phyloP scores from a whole-genome alignment of 2,888 invertebrate species.

The Pristionchus exspectatus region DNA sequence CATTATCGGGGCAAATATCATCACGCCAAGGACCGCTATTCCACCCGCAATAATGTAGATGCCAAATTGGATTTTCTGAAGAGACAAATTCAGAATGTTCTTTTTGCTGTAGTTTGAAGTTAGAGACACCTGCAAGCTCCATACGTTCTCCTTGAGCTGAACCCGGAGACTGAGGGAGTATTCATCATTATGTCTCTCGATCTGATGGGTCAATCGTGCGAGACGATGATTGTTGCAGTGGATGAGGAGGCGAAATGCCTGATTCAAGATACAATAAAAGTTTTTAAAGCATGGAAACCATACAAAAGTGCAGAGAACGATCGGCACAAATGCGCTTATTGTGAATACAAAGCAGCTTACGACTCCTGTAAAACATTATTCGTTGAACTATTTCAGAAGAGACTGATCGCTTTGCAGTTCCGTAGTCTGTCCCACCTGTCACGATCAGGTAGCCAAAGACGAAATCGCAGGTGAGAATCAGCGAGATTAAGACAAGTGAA shows the following conservation, averaged over 20 bases:
- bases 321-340: neutral
- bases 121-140: neutral
- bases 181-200: neutral
- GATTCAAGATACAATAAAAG: neutral
- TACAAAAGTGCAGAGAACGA: neutral
- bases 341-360: neutral
- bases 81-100: too few relatives aligned
- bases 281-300: neutral
- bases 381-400: too few relatives aligned
- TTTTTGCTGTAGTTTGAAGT: neutral
- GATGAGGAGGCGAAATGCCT: neutral
- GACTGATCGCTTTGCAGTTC: neutral
- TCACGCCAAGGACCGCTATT: neutral
- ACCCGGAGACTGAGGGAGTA: slow-evolving; percentile 22
- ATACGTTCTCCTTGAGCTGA: neutral
- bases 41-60: neutral
- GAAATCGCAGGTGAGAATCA: neutral
- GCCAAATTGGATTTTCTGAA: neutral
- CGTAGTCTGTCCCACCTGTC: neutral
- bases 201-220: neutral
- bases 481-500: neutral
- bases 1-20: neutral
- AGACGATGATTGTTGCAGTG: neutral
- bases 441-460: too few relatives aligned
- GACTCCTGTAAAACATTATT: neutral